Percentiles rank a stretch among this genome's conserved stretches.
Evolutionary conservation across 37 sponge, comb jelly and placozoan genomes (phyloP).

Genomic region (Petrosia ficiformis): DNA sequence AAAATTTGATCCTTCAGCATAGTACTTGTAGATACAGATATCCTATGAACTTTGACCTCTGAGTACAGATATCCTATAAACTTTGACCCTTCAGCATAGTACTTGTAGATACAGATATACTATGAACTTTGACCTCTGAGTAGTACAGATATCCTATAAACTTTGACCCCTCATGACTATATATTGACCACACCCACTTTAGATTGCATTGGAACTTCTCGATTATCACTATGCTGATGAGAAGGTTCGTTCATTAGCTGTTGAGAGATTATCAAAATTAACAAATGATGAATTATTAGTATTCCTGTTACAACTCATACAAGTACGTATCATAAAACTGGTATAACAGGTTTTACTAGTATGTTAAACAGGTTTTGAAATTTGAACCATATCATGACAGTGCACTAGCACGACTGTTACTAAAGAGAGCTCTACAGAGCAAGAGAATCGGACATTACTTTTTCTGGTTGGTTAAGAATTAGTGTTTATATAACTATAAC

Average conservation of each 20-base stretch:
- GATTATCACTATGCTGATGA: conserved; percentile 90
- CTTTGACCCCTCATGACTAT: no score
- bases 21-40: no score
- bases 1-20: no score
- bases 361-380: conserved; percentile 55
- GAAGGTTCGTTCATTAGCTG: conserved; percentile 85
- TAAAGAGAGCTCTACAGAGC: conserved; percentile 78
- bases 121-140: no score
- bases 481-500: no score
- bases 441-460: conserved; percentile 91
- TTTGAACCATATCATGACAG: conserved; percentile 91
- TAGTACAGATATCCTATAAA: no score
- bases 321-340: conserved; percentile 39
- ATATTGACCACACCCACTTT: no score
- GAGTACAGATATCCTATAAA: no score
- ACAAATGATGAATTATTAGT: conserved; percentile 64
- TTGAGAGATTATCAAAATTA: conserved; percentile 66
- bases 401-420: conserved; percentile 80
- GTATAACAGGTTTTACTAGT: no score
- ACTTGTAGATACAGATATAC: no score
- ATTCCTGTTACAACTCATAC: conserved; percentile 82
- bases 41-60: no score
- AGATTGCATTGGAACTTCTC: conserved; percentile 84
- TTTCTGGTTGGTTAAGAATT: conserved; percentile 64
- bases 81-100: no score